These are phyloP conservation scores for Oxyscelio sp. DNA, from an alignment of 2,888 invertebrate genomes.

Conservation along the genomic window DNA sequence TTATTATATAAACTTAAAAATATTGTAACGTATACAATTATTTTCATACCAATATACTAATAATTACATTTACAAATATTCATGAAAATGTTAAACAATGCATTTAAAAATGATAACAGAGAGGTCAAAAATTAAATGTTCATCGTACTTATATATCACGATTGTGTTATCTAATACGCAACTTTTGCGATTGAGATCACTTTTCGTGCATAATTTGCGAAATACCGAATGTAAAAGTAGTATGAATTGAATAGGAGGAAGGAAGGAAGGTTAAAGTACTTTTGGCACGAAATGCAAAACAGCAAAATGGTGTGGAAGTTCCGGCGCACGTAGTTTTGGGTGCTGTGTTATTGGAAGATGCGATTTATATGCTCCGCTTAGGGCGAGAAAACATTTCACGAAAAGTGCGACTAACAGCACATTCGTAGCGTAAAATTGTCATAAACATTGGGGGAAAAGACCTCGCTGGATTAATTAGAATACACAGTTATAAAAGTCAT, in stretches of 20 bases:
- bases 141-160: no score
- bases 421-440: conserved; percentile 51
- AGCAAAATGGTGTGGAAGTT: conserved; percentile 62
- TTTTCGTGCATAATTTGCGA: conserved; percentile 61
- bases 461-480: conserved; percentile 22
- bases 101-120: no score
- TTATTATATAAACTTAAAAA: no score
- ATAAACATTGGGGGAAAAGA: conserved; percentile 45
- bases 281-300: conserved; percentile 70
- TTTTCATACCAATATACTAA: no score
- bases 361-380: conserved; percentile 64
- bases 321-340: conserved; percentile 52
- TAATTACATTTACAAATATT: no score
- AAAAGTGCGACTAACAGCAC: conserved; percentile 57
- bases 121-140: no score
- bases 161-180: conserved; percentile 34
- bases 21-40: no score
- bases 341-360: conserved; percentile 63
- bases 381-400: conserved; percentile 60
- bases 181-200: conserved; percentile 50
- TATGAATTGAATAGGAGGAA: conserved; percentile 47
- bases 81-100: no score
- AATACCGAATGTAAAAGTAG: conserved; percentile 55
- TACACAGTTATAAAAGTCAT: not conserved
- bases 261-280: conserved; percentile 65